Base-by-base conservation (phyloP, 2,797 vertebrate genomes). In the Orientallactaga sibirica region DNA sequence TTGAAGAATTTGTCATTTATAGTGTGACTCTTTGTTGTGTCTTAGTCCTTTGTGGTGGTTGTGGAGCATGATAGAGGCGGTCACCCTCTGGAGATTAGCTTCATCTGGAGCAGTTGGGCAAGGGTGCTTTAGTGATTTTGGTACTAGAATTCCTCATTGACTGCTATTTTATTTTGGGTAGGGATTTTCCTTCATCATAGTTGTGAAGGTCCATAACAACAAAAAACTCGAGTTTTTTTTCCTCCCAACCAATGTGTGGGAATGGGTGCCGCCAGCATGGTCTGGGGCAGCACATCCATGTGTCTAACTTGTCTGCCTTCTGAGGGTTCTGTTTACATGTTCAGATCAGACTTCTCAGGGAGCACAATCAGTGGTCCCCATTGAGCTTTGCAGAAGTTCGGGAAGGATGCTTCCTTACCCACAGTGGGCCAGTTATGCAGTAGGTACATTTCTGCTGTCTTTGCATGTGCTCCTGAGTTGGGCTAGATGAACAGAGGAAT, bases 91-190 rank as follows among this genome's bases (percentile, higher is more conserved):
- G 61, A 67, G 24, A 4, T 15, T 55, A 27, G 64, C n/a, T 37
- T 5, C 22, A 1, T 73, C 33, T n/a, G 33, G 20, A 75, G 80
- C 48, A 3, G 41, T 29, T 27, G 6, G 20, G 24, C 5, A 0
- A 19, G 4, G 18, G 41, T 27, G 70, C 70, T 82, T 48, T 80
- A 33, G 83, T 55, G 48, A 67, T 87, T 52, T 86, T 58, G 66
- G 43, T 33, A 10, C 25, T 77, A 76, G 27, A 67, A 20, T 55
- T 79, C 20, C 75, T 83, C 12, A 3, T 24, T n/a, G 37, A 33
- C 61, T 66, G 74, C 61, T 67, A 33, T 64, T 92, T 83, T 71
- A 61, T 94, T 79, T 88, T 75, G 37, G 77, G 37, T 68, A n/a
- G 16, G 37, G 33, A 37, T 10, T 80, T 25, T 3, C 41, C 10